phyloP scores from a whole-genome alignment of 2,113 vertebrate genomes.

The Myiagra hebetior region DNA sequence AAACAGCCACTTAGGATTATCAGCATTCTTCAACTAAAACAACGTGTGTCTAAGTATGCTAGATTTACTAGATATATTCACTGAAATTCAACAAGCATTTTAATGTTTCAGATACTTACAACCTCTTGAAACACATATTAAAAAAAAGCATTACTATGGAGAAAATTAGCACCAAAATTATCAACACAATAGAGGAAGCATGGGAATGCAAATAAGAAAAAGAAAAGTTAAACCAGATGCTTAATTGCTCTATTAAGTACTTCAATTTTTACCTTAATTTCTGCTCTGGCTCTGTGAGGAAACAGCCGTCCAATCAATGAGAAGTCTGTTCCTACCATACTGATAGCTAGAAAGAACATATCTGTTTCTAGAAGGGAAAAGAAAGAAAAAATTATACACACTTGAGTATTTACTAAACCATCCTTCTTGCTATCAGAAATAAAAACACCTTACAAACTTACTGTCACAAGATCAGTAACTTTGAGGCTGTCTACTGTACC shows the following conservation, averaged over 20 bases:
- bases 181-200: neutral
- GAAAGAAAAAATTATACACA: neutral
- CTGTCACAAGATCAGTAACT: neutral
- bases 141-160: neutral
- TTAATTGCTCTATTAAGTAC: neutral
- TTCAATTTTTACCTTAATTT: constrained; percentile 88
- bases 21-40: neutral
- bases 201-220: neutral
- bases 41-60: neutral
- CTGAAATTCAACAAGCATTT: neutral
- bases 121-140: neutral
- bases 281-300: constrained; percentile 89
- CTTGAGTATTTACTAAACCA: neutral
- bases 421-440: neutral
- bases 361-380: constrained; percentile 86
- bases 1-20: neutral
- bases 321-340: constrained; percentile 98
- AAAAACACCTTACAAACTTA: neutral
- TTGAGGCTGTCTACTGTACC: neutral
- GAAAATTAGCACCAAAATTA: neutral
- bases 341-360: constrained; percentile 98
- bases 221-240: neutral
- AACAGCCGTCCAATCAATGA: constrained; percentile 96
- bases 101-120: neutral
- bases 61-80: neutral